Percentiles rank a stretch among this genome's conserved stretches.
phyloP scores from a whole-genome alignment of 1,140 invertebrate species.

The Carposina sasakii region DNA sequence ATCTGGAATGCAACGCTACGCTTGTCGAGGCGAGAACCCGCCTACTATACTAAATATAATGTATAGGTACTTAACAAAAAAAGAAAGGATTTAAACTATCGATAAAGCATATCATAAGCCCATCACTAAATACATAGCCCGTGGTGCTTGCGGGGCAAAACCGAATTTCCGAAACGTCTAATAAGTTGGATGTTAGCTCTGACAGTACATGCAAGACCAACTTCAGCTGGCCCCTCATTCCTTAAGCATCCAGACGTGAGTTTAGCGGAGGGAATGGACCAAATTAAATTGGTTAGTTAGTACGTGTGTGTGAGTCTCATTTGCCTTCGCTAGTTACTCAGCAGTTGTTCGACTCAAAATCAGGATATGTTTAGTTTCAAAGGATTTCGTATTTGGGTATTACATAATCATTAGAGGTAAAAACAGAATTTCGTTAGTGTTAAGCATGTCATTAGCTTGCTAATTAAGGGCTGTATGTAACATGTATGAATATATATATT shows the following conservation, averaged over 20 bases:
- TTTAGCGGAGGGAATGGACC: slow-evolving; percentile 25
- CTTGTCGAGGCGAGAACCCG: no score
- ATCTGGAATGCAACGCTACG: no score
- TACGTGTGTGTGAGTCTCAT: slow-evolving; percentile 38
- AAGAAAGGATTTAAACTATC: neutral
- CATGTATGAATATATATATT: no score
- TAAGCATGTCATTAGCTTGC: no score
- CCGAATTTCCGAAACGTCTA: slow-evolving; percentile 70
- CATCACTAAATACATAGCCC: slow-evolving; percentile 23
- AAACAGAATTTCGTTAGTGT: no score
- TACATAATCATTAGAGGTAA: no score
- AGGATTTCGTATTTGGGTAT: no score
- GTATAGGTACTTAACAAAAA: no score
- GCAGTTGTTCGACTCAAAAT: slow-evolving; percentile 35
- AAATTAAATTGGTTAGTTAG: slow-evolving; percentile 27
- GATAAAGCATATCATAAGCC: neutral
- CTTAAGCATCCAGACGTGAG: slow-evolving; percentile 10
- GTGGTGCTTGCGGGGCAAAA: slow-evolving; percentile 56
- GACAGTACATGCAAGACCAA: slow-evolving; percentile 50
- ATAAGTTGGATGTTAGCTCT: slow-evolving; percentile 68
- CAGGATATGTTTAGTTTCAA: slow-evolving; percentile 49
- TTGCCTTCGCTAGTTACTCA: slow-evolving; percentile 40
- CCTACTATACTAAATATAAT: no score
- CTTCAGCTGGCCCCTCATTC: slow-evolving; percentile 23
- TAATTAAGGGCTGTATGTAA: no score